Evolutionary conservation across 2,113 vertebrate species (phyloP), one percentile per base, ranked within the genome.

Genomic region (Melanerpes aurifrons): DNA sequence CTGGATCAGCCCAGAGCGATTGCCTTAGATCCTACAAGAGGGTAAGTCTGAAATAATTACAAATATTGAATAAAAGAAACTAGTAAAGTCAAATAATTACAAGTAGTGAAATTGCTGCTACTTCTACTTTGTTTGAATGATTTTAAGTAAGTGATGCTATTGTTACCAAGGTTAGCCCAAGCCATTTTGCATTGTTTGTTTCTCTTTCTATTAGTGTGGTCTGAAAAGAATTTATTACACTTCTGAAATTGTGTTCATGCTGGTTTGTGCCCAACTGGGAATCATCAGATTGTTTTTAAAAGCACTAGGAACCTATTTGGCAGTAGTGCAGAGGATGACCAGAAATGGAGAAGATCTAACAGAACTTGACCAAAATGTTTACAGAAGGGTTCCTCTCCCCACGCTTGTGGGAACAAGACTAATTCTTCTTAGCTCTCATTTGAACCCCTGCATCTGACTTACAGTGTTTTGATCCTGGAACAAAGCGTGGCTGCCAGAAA

Each of bases 1-100:
- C 96, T 99, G 97, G 99, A 99, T 97, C 99, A 99, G 92, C 99
- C 99, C 13, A 98, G 99, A 96, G 99, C 99, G 64, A 98, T 99
- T 71, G 98, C 99, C 79, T 97, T 99, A 97, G 99, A 99, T 96
- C 99, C 99, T 70, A 95, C 97, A 62, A 98, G 98, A 97, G 99
- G 99, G 99, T 99, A 97, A 99, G 99, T 98, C 73, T 95, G 45
- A 58, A 87, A 40, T 72, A n/a, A 40, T 83, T 68, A 69, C 19
- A 50, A 29, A 76, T 79, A 15, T 15, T 32, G 15, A 53, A 24
- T 53, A 50, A 50, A 50, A 50, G 22, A 53, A 53, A 53, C 24
- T 53, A 22, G 50, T 53, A 25, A 53, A 24, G 12, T 24, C 24
- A 58, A 84, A 45, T 72, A n/a, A 40, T 83, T 68, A 69, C 21